Evolutionary conservation across 2,888 invertebrate species (phyloP).

Genomic region (Orthosia gracilis): DNA sequence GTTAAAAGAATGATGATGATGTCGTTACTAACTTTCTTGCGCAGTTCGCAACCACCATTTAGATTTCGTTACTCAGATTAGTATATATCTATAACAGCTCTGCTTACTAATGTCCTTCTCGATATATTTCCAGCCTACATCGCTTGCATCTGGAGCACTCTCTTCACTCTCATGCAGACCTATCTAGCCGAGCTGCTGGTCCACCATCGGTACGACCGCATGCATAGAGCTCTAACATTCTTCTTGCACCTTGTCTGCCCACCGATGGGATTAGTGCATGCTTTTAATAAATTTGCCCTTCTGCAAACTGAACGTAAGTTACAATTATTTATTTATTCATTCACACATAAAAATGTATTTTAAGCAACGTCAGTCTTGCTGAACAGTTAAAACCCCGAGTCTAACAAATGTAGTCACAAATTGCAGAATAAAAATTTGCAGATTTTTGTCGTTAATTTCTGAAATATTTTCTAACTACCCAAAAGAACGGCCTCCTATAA

Average conservation of each 20-base stretch:
- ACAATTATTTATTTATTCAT: no score
- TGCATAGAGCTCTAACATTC: constrained; percentile 72
- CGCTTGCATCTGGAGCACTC: constrained; percentile 80
- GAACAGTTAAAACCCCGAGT: no score
- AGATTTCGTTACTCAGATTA: no score
- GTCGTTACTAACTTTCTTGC: no score
- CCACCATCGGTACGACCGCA: constrained; percentile 78
- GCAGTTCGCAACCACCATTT: no score
- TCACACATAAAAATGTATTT: no score
- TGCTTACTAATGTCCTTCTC: background rate
- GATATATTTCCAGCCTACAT: constrained; percentile 73
- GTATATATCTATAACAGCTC: background rate
- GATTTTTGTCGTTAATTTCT: background rate
- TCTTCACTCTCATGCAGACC: constrained; percentile 82
- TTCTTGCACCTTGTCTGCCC: constrained; percentile 79
- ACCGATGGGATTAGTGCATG: constrained; percentile 82
- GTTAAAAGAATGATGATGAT: no score
- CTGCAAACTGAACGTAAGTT: constrained; percentile 82
- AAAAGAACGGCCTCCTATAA: no score
- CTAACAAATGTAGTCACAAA: no score
- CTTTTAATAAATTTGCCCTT: constrained; percentile 83
- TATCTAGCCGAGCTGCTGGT: constrained; percentile 83
- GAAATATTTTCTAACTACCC: background rate
- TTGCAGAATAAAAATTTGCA: background rate
- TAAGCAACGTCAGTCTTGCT: no score